Conservation (phyloP, 2,113 vertebrate species). For the Oophaga pumilio region DNA sequence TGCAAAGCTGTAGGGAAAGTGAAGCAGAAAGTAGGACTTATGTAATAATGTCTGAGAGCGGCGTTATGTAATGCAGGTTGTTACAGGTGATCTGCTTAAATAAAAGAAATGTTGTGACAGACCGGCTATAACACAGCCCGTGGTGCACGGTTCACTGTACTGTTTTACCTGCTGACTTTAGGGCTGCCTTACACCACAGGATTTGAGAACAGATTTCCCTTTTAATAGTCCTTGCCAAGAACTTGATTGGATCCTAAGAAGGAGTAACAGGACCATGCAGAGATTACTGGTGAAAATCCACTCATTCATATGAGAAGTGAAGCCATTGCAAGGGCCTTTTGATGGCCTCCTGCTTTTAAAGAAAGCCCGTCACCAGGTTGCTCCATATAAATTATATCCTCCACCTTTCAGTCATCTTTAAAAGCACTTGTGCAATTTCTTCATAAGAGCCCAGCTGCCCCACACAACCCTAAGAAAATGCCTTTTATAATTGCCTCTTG, state of each 20-base stretch:
- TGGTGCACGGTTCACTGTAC: not conserved
- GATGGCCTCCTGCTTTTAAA: not conserved
- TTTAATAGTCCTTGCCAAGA: not conserved
- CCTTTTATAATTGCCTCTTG: too few relatives aligned
- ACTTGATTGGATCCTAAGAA: not conserved
- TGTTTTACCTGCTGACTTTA: not conserved
- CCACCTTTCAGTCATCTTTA: too few relatives aligned
- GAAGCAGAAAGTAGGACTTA: not conserved
- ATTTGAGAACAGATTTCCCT: not conserved
- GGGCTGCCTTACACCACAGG: not conserved
- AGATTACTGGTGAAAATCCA: not conserved
- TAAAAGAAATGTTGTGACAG: not conserved
- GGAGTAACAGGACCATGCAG: not conserved
- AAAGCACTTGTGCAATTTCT: too few relatives aligned
- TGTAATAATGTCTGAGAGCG: not conserved
- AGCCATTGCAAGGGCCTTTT: not conserved
- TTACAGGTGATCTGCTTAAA: not conserved
- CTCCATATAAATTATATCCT: too few relatives aligned
- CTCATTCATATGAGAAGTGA: not conserved
- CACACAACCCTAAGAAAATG: too few relatives aligned
- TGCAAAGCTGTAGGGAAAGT: not conserved
- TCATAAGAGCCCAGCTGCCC: too few relatives aligned
- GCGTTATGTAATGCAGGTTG: not conserved
- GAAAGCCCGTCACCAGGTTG: not conserved
- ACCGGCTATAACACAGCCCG: not conserved